Conservation (phyloP, 2,113 vertebrate genomes). For the Heliornis fulica region DNA sequence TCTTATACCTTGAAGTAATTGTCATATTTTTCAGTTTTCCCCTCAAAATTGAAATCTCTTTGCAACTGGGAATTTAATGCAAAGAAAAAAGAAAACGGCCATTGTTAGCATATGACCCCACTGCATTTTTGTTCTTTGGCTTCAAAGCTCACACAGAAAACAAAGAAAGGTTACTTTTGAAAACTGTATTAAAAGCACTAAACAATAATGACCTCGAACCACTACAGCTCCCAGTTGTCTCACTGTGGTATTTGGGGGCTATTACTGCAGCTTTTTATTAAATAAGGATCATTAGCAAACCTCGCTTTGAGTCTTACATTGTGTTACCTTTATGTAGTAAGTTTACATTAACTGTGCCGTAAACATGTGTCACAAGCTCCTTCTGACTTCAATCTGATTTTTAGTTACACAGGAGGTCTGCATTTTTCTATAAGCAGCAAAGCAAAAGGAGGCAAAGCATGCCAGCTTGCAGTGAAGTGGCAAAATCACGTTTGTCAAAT, state of each 20-base stretch:
- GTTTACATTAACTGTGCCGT: not conserved
- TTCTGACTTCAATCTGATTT: not conserved
- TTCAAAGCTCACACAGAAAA: slow-evolving; percentile 22
- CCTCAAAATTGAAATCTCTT: not conserved
- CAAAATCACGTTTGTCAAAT: slow-evolving; percentile 17
- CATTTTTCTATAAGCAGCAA: not conserved
- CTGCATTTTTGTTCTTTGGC: not conserved
- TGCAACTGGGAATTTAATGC: not conserved
- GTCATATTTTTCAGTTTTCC: not conserved
- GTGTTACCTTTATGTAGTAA: not conserved
- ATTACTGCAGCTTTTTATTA: not conserved
- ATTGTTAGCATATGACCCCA: not conserved
- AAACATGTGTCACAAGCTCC: not conserved
- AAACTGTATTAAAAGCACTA: slow-evolving; percentile 20
- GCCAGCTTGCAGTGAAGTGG: not conserved
- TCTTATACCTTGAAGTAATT: not conserved
- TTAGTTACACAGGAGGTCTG: not conserved
- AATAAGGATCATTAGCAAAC: not conserved
- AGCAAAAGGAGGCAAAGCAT: not conserved
- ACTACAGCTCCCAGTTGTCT: not conserved
- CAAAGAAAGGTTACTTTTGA: not conserved
- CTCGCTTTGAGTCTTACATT: not conserved
- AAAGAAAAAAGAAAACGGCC: not conserved
- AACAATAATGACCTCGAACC: not conserved
- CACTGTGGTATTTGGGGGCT: not conserved